Percentiles rank a stretch among this genome's conserved stretches.
phyloP scores from a whole-genome alignment of 35 echinoderm and acorn worm genomes.

The Acanthaster planci region DNA sequence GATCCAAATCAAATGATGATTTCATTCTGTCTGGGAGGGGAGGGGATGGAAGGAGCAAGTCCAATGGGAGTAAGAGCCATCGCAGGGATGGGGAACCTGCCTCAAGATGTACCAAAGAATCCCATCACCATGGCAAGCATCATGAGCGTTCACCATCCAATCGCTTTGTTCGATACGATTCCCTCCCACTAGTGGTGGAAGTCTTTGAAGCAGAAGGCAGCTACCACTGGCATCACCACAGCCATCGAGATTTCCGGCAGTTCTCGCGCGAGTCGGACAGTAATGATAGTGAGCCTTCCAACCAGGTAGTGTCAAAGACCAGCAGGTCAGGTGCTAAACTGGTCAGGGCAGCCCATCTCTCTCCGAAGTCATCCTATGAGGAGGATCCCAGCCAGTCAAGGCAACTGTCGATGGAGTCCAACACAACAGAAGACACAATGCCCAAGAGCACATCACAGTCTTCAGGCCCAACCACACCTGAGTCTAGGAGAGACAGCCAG shows the following conservation, averaged over 20 bases:
- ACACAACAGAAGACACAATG: slow-evolving; percentile 74
- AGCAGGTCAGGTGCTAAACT: slow-evolving; percentile 22
- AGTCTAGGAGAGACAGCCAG: slow-evolving; percentile 63
- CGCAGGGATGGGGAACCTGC: slow-evolving; percentile 45
- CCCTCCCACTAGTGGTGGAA: slow-evolving; percentile 88
- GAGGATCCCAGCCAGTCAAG: slow-evolving; percentile 58
- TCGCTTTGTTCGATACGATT: slow-evolving; percentile 90
- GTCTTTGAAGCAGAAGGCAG: slow-evolving; percentile 86
- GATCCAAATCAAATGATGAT: slow-evolving; percentile 71
- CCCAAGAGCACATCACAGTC: slow-evolving; percentile 92
- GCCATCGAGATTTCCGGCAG: slow-evolving; percentile 33
- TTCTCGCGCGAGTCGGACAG: slow-evolving; percentile 44
- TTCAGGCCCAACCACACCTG: slow-evolving; percentile 78
- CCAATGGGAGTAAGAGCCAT: slow-evolving; percentile 14
- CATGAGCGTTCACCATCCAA: slow-evolving; percentile 62
- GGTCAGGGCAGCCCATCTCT: slow-evolving; percentile 21
- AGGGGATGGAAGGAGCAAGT: slow-evolving; percentile 41
- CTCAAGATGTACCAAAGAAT: slow-evolving; percentile 35
- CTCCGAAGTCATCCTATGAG: slow-evolving; percentile 47
- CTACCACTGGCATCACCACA: slow-evolving; percentile 52
- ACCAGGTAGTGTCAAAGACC: background rate
- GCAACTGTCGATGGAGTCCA: slow-evolving; percentile 83
- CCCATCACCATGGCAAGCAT: slow-evolving; percentile 37
- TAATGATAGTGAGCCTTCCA: slow-evolving; percentile 55
- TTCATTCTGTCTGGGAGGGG: slow-evolving; percentile 31